Evolutionary conservation across 1,140 invertebrate genomes (phyloP), one percentile per base, ranked within the genome.

Genomic region (Polyergus mexicanus): DNA sequence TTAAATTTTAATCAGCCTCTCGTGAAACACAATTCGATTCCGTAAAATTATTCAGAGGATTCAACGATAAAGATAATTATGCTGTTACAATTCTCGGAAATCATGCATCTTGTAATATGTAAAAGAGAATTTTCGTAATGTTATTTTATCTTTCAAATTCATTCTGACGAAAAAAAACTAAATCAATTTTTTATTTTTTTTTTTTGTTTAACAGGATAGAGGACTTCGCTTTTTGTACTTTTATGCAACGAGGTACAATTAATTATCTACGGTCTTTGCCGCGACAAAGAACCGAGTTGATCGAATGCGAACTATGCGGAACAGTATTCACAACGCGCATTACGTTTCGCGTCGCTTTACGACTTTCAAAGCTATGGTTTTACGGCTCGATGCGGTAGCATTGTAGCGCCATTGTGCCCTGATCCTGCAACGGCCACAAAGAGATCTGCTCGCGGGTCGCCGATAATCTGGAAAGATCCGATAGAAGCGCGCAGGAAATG

Each of bases 351-450:
- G 11, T 88, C 80, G 80, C 77, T 89, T 89, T 84, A 89, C 74
- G 69, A 69, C 65, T 89, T 81, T 44, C 62, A 76, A 85, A 71
- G 76, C 80, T 85, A 89, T 85, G 88, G 88, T 90, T 89, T 90
- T 77, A 90, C 80, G 74, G 85, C 38, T 87, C 68, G 75, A 69
- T 87, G 87, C 88, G 72, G 44, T 51, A 84, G 72, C 58, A 86
- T 86, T 89, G 85, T 84, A 69, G 58, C 58, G 54, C 72, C 65
- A 89, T 89, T 87, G 88, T 89, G 88, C 35, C 38, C 44, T 66
- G 86, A 87, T 84, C 88, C 77, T 81, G 47, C 58, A 62, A 65
- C 35, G 71, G 41, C 84, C 72, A 89, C 88, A 89, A 89, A 89
- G 77, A 85, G 77, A 75, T 77, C 75, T 66, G 63, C 63, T 78